Evolutionary conservation across 2,797 vertebrate genomes (phyloP), one percentile per base, ranked within the genome.

Genomic region (Chaunax sp.): DNA sequence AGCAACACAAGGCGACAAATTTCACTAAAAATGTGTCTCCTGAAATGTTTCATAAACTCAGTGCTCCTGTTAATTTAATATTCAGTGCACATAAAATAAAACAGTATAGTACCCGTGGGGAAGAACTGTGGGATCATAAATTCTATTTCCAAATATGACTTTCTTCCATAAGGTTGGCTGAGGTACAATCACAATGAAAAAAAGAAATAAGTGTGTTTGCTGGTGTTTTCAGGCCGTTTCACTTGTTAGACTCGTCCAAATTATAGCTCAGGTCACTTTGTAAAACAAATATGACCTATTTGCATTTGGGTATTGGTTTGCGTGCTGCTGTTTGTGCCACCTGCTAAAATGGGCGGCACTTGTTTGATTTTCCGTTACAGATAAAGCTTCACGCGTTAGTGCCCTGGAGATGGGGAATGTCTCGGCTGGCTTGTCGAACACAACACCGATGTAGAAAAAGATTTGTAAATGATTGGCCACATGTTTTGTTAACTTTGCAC

Each of bases 281-380:
- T 64, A 72, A 82, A 67, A 68, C 81, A 87, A 88, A 87, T 69
- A 67, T 28, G 16, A 1, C 18, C 44, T 85, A 76, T 92, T 90
- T 92, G 85, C 77, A 58, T 72, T 65, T 46, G 25, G 52, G 66
- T 62, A 55, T 68, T 30, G 18, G 65, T 74, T 66, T 35, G 33
- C 62, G 35, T 37, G 53, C 69, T 62, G 49, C 66, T 51, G 43
- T 35, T 85, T 75, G 57, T 45, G 6, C 56, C 61, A 59, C 74
- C 74, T 72, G 75, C 75, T 75, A 30, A 68, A 78, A 44, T 63
- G 51, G 60, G 61, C 14, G 44, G 50, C 41, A 56, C 54, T 55
- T n/a, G 8, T 79, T 72, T 80, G 64, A 66, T 72, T 87, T 87
- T 84, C 72, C 71, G 74, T 51, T 19, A 41, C 41, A 2, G 43